Percentiles rank a stretch among this genome's conserved stretches.
Conservation (phyloP, 2,797 vertebrate species). For the Hydrophis major region DNA sequence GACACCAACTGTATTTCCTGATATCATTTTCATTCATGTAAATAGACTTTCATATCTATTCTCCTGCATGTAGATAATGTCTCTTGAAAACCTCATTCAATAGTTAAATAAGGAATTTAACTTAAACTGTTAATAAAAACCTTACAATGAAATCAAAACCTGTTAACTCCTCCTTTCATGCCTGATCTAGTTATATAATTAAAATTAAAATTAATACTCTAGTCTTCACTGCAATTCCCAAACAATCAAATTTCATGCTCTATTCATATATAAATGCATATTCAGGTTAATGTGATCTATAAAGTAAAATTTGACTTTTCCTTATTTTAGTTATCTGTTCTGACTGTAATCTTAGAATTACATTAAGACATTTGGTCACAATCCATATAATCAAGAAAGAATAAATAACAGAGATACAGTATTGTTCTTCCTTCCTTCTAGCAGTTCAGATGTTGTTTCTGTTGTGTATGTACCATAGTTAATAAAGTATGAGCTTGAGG, state of each 20-base stretch:
- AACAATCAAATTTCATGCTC: background rate
- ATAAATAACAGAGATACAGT: background rate
- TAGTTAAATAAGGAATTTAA: background rate
- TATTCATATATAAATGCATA: background rate
- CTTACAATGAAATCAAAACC: background rate
- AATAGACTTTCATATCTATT: background rate
- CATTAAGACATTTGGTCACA: conserved; percentile 1
- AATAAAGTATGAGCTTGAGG: no score
- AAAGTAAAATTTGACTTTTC: background rate
- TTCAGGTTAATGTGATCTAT: background rate
- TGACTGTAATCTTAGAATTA: background rate
- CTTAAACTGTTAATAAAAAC: background rate
- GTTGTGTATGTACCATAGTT: no score
- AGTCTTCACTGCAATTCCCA: background rate
- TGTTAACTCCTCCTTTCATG: background rate
- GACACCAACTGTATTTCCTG: background rate
- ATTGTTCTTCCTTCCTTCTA: background rate
- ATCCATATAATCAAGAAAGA: background rate
- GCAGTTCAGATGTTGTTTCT: background rate
- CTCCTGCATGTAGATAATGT: background rate
- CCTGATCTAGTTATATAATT: background rate
- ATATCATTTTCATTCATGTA: background rate
- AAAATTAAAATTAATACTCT: background rate
- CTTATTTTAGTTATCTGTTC: background rate
- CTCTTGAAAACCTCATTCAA: background rate